A percentile compares a stretch with the other conserved stretches of the same genome.
Conservation (phyloP, 2,888 invertebrate genomes). For the Drosophila demipolita region DNA sequence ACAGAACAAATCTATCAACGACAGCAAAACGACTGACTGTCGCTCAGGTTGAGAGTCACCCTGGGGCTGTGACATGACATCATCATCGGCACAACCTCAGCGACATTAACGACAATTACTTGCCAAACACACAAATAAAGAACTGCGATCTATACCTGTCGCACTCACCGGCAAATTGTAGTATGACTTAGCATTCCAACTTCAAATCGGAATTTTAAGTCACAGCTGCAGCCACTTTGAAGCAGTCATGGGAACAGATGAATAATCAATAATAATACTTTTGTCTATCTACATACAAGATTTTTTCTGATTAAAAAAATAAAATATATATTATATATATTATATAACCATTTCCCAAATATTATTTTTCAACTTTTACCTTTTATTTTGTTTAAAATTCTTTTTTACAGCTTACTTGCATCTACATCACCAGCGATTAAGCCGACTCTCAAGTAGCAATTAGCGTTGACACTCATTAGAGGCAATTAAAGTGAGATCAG, state of each 20-base stretch:
- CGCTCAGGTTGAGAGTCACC: constrained; percentile 21
- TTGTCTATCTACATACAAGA: background rate
- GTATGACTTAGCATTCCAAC: constrained; percentile 53
- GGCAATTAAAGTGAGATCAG: constrained; percentile 76
- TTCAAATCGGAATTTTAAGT: constrained; percentile 21
- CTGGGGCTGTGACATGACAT: constrained; percentile 63
- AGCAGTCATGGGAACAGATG: background rate
- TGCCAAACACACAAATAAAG: constrained; percentile 63
- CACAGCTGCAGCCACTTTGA: constrained; percentile 20
- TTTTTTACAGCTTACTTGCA: constrained; percentile 37
- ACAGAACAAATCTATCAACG: constrained; percentile 74
- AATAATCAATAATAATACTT: constrained; percentile 6
- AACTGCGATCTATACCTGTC: constrained; percentile 69
- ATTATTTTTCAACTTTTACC: background rate
- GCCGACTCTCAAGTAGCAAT: constrained; percentile 68
- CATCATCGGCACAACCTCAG: constrained; percentile 37
- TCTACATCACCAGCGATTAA: constrained; percentile 23
- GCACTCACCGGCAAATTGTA: constrained; percentile 42
- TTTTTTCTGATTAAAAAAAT: background rate
- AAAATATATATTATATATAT: background rate
- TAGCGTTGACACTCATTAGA: constrained; percentile 77
- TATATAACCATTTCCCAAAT: background rate
- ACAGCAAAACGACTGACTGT: constrained; percentile 34
- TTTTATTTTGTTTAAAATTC: constrained; percentile 7
- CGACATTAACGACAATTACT: constrained; percentile 68